phyloP scores from a whole-genome alignment of 2,888 invertebrate species.

The Mimumesa dahlbomi region DNA sequence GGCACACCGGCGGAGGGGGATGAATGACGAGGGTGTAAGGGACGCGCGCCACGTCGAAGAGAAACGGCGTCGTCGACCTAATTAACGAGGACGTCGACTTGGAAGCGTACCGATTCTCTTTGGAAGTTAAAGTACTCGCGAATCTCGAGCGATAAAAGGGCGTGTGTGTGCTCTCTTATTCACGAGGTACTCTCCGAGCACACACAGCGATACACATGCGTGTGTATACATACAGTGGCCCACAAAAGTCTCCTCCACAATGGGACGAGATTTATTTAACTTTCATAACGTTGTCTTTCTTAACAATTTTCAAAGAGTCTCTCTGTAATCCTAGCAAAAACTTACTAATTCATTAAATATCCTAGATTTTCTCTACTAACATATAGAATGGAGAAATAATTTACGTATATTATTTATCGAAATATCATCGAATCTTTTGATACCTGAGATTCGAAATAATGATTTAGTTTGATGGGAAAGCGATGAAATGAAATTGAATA shows the following conservation, averaged over 20 bases:
- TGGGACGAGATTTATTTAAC: too few relatives aligned
- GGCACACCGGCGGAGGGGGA: slow-evolving; percentile 14
- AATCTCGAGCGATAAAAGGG: slow-evolving; percentile 40
- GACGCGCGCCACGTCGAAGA: slow-evolving; percentile 3
- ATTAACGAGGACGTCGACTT: slow-evolving; percentile 49
- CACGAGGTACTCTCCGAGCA: slow-evolving; percentile 12
- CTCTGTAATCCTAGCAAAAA: too few relatives aligned
- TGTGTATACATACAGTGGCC: too few relatives aligned
- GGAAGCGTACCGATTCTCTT: slow-evolving; percentile 50
- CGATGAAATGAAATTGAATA: too few relatives aligned
- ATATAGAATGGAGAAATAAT: too few relatives aligned
- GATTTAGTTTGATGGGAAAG: too few relatives aligned
- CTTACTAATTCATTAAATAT: too few relatives aligned
- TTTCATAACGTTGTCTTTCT: too few relatives aligned
- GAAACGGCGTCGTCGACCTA: slow-evolving; percentile 51
- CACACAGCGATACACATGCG: neutral
- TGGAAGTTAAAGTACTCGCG: slow-evolving; percentile 37
- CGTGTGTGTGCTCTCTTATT: slow-evolving; percentile 32
- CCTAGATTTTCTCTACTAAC: too few relatives aligned
- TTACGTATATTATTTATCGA: too few relatives aligned
- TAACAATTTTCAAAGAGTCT: too few relatives aligned
- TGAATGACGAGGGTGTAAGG: neutral
- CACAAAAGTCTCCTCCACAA: too few relatives aligned
- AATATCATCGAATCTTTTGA: neutral
- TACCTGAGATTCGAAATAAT: neutral